A percentile compares a stretch with the other conserved stretches of the same genome.
Evolutionary conservation across 1,140 invertebrate species (phyloP).

Genomic region (Papilio polyxenes): DNA sequence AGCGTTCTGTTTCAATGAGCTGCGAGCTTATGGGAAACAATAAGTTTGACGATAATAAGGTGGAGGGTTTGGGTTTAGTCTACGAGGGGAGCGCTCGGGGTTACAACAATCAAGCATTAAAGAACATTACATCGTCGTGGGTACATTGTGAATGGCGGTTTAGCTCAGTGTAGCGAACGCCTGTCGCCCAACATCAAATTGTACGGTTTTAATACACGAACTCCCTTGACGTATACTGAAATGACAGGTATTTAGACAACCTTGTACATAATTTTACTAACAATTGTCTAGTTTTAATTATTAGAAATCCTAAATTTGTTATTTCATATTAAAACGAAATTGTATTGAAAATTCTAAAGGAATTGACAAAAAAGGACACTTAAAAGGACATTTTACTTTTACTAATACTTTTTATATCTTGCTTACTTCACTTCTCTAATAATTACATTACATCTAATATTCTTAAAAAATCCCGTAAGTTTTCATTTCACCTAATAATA

Average conservation of each 20-base stretch:
- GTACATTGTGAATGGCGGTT: conserved; percentile 64
- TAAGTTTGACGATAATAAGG: conserved; percentile 74
- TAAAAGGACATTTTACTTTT: too few relatives aligned
- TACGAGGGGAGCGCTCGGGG: conserved; percentile 55
- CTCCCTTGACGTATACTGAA: conserved; percentile 58
- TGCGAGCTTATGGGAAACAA: conserved; percentile 75
- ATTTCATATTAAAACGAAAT: neutral
- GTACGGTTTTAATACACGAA: conserved; percentile 63
- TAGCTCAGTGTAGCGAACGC: conserved; percentile 65
- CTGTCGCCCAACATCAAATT: conserved; percentile 60
- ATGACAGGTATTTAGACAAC: conserved; percentile 63
- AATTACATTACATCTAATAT: neutral
- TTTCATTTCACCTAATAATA: neutral
- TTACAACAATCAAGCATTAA: conserved; percentile 66
- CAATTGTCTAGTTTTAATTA: neutral
- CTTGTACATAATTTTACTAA: conserved; percentile 7
- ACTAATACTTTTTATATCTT: too few relatives aligned
- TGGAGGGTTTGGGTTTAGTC: conserved; percentile 70
- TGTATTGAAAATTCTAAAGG: too few relatives aligned
- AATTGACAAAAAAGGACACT: too few relatives aligned
- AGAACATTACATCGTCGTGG: conserved; percentile 59
- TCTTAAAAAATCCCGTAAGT: neutral
- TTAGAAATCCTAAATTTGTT: neutral
- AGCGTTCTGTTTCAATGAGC: conserved; percentile 48
- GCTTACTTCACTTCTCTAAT: too few relatives aligned